Evolutionary conservation across 2,113 vertebrate genomes (phyloP).

Genomic region (Equus quagga): DNA sequence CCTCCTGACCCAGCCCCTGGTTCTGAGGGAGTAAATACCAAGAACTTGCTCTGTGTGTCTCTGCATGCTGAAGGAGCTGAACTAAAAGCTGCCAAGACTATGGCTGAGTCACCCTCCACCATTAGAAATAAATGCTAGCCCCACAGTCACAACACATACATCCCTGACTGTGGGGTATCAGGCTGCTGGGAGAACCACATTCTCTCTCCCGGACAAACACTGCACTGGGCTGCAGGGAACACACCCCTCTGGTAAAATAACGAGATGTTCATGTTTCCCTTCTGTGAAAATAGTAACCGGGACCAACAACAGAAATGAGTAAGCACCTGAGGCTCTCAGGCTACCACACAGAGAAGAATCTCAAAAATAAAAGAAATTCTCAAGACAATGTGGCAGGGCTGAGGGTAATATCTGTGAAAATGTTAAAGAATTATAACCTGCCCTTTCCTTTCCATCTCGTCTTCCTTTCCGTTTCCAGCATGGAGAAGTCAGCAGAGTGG

Average conservation of each 20-base stretch:
- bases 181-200: neutral
- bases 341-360: neutral
- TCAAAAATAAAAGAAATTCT: neutral
- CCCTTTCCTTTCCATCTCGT: neutral
- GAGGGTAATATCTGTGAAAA: neutral
- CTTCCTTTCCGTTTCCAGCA: neutral
- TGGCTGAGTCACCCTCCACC: neutral
- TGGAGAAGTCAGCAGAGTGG: neutral
- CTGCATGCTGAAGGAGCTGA: neutral
- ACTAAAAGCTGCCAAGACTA: neutral
- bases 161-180: no score
- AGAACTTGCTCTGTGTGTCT: neutral
- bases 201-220: neutral
- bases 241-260: neutral
- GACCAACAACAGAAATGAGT: neutral
- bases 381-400: neutral
- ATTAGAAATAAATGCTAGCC: neutral
- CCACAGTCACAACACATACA: neutral
- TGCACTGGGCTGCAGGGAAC: neutral
- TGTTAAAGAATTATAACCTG: neutral
- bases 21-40: neutral
- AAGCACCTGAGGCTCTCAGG: neutral
- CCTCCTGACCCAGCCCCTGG: neutral
- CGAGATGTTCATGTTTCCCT: neutral
- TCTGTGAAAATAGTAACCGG: neutral